phyloP scores from a whole-genome alignment of 2,888 invertebrate species.

The Heteromyza rotundicornis region DNA sequence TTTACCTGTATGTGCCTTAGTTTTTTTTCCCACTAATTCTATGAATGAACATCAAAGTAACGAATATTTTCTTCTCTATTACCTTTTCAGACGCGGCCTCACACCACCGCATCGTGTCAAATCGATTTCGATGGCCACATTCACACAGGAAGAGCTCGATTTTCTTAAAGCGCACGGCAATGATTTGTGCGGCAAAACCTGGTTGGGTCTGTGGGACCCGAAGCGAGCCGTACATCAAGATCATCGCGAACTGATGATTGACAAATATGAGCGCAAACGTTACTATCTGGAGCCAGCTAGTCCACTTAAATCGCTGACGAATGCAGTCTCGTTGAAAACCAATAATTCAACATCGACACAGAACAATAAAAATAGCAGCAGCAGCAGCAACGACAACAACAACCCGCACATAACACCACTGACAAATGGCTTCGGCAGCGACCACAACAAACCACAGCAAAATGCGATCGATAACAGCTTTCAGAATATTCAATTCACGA shows the following conservation, averaged over 20 bases:
- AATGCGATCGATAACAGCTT: constrained; percentile 44
- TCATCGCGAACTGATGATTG: constrained; percentile 90
- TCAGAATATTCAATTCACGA: constrained; percentile 58
- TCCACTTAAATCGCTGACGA: constrained; percentile 61
- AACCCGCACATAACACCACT: constrained; percentile 23
- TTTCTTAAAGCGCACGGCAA: constrained; percentile 89
- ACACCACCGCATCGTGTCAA: constrained; percentile 98
- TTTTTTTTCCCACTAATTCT: too few species aligned
- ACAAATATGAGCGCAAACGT: constrained; percentile 93
- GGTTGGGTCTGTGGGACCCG: constrained; percentile 88
- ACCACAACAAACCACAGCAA: constrained; percentile 38
- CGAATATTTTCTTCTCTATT: constrained; percentile 28
- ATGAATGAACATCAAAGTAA: too few species aligned
- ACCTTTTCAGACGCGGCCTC: constrained; percentile 84
- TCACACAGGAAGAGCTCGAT: constrained; percentile 93
- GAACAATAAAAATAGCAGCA: constrained; percentile 28
- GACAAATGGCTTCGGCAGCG: constrained; percentile 21
- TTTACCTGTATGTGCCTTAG: too few species aligned
- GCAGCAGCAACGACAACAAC: constrained; percentile 26
- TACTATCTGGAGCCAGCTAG: constrained; percentile 63
- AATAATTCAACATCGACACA: constrained; percentile 11
- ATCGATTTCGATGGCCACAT: constrained; percentile 98
- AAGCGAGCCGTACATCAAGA: constrained; percentile 87
- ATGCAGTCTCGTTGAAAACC: constrained; percentile 53
- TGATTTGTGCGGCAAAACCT: constrained; percentile 90